Conservation (phyloP, 2,797 vertebrate species). For the Anabas testudineus region DNA sequence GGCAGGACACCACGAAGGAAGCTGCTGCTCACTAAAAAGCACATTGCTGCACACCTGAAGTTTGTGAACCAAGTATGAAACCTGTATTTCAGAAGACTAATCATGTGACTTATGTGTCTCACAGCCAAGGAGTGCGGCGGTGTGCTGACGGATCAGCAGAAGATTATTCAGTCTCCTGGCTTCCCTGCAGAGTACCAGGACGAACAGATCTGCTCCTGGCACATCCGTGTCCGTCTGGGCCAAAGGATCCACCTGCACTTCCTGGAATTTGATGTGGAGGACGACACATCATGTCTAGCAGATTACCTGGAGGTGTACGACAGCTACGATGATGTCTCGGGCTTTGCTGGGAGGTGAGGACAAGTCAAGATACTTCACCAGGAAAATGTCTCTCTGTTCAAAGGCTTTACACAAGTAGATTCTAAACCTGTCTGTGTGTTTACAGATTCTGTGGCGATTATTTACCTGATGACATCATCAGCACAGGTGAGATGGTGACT, state of each 20-base stretch:
- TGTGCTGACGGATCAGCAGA: conserved; percentile 89
- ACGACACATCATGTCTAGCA: conserved; percentile 89
- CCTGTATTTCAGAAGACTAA: too few relatives aligned
- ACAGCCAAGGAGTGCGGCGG: conserved; percentile 96
- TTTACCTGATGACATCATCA: conserved; percentile 91
- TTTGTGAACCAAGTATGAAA: too few relatives aligned
- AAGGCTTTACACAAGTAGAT: neutral
- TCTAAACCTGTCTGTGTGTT: neutral
- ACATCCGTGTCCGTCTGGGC: conserved; percentile 90
- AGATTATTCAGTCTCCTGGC: conserved; percentile 91
- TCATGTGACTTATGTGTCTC: neutral
- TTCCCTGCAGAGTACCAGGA: conserved; percentile 94
- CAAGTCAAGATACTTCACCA: neutral
- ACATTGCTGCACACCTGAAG: too few relatives aligned
- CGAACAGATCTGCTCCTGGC: conserved; percentile 95
- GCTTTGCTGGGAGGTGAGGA: conserved; percentile 92
- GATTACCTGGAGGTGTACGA: conserved; percentile 96
- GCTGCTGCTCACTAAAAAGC: too few relatives aligned
- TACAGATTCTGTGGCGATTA: conserved; percentile 93
- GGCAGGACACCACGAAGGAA: too few relatives aligned
- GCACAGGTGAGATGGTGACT: conserved; percentile 88
- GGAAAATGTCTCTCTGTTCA: neutral
- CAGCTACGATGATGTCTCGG: conserved; percentile 94
- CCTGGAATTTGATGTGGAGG: conserved; percentile 93
- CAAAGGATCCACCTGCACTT: conserved; percentile 91